Percentiles rank a stretch among this genome's conserved stretches.
Conservation (phyloP, 2,888 invertebrate species). For the Pyrrhia umbra region DNA sequence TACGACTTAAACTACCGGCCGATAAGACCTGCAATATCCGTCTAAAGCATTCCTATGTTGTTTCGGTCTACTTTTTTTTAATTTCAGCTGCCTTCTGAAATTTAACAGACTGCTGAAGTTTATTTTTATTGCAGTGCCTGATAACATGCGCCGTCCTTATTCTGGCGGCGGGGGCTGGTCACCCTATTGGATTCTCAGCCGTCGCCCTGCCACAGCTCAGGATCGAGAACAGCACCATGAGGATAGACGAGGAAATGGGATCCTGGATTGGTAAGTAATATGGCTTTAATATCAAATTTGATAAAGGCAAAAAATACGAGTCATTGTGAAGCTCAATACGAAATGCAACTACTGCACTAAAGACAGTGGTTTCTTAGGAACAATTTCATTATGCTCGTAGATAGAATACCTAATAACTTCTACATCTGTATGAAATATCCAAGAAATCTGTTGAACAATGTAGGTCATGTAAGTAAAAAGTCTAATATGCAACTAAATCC, state of each 20-base stretch:
- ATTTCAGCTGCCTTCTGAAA: not conserved
- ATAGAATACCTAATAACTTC: no score
- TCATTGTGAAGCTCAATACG: no score
- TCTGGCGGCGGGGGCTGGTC: slow-evolving; percentile 93
- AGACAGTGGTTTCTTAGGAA: no score
- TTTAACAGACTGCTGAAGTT: not conserved
- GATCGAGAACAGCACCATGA: slow-evolving; percentile 89
- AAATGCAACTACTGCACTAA: no score
- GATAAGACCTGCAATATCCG: slow-evolving; percentile 35
- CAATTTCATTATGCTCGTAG: no score
- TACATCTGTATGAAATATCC: no score
- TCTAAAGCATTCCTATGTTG: not conserved
- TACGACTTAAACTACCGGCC: not conserved
- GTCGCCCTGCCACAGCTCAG: slow-evolving; percentile 93
- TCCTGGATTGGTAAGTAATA: slow-evolving; percentile 93
- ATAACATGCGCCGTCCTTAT: slow-evolving; percentile 93
- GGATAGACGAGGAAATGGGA: slow-evolving; percentile 92
- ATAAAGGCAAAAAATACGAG: not conserved
- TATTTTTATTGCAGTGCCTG: slow-evolving; percentile 90
- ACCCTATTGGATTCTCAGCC: slow-evolving; percentile 95
- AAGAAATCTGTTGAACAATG: not conserved
- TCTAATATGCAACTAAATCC: slow-evolving; percentile 4
- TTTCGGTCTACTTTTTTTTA: not conserved
- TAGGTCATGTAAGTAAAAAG: not conserved
- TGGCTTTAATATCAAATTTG: not conserved